Conservation (phyloP, 30 jellyfish, hydroid and myxozoan species). For the Clytia hemisphaerica region DNA sequence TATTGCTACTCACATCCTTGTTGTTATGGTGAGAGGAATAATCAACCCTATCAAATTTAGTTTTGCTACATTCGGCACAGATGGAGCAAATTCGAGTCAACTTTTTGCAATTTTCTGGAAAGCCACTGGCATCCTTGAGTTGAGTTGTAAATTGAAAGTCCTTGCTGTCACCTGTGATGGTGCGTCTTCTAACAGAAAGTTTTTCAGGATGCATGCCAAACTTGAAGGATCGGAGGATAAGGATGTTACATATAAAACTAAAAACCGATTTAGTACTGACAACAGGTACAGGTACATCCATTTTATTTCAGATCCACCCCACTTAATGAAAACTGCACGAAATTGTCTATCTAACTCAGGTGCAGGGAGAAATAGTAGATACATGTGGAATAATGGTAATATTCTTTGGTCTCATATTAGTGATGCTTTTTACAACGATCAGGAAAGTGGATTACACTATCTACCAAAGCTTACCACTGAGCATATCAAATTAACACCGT, state of each 20-base stretch:
- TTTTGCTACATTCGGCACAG: too few relatives aligned
- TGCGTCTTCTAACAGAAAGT: slow-evolving; percentile 45
- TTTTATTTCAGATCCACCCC: slow-evolving; percentile 19
- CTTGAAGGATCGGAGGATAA: too few relatives aligned
- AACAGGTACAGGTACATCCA: too few relatives aligned
- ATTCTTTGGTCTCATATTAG: slow-evolving; percentile 45
- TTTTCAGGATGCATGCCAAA: slow-evolving; percentile 19
- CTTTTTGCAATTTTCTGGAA: too few relatives aligned
- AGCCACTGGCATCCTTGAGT: slow-evolving; percentile 33
- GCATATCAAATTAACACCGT: slow-evolving; percentile 36
- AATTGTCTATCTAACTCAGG: slow-evolving; percentile 37
- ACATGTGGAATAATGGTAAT: slow-evolving; percentile 74
- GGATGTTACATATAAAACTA: slow-evolving; percentile 40
- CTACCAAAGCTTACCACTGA: slow-evolving; percentile 47
- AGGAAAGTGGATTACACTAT: slow-evolving; percentile 44
- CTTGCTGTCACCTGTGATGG: slow-evolving; percentile 69
- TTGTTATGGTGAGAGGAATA: too few relatives aligned
- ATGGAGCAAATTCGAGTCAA: too few relatives aligned
- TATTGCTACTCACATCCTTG: too few relatives aligned
- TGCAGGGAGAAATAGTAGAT: slow-evolving; percentile 38
- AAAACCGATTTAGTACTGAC: too few relatives aligned
- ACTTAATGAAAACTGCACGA: slow-evolving; percentile 33
- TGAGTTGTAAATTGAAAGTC: slow-evolving; percentile 27
- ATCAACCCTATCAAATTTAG: too few relatives aligned
- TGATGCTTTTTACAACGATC: slow-evolving; percentile 31